Base-by-base conservation (phyloP, 37 sponge, comb jelly and placozoan genomes). In the Haliclona indistincta region DNA sequence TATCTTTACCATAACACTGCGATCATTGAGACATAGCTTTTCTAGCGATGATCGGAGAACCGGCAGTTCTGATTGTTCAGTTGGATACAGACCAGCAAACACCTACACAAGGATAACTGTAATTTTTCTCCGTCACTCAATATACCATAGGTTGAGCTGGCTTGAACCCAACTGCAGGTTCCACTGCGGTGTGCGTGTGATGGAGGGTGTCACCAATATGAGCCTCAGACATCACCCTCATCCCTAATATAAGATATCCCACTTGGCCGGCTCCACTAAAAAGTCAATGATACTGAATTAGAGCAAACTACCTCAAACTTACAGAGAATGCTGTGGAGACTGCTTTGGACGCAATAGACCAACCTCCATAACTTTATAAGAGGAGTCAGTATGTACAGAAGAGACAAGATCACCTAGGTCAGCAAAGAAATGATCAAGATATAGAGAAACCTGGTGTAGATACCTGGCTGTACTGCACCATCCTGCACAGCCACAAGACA, bases 141-240 rank as follows among this genome's bases (percentile, higher is more conserved):
- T 47, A 37, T 73, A 90, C 96, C 86, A 95, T 84, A 17, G 96
- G 90, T 70, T 95, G 84, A 22, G 87, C 84, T 0, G 84, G 83
- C 52, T 63, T 93, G 76, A 95, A 88, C 22, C 86, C 86, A 11
- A 90, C 87, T 22, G 87, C 58, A 20, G 95, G 88, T 35, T 40
- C 22, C 26, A 89, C 81, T 1, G 54, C 25, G 29, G 76, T 67
- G 19, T 56, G 64, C 1, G 85, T 54, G 52, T 86, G 70, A 54
- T 84, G 74, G n/a, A 95, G 86, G 2, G 99, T 98, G 64, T 98
- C 99, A 40, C 99, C 99, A n/a, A 98, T 81, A 37, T 62, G 69
- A 26, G 96, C 85, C 52, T 98, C 93, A 6, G 64, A 49, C 34
- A 77, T 76, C 52, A 43, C 72, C n/a, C 74, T 80, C 88, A 98